Evolutionary conservation across 2,888 invertebrate species (phyloP).

Genomic region (Drosophila testacea): DNA sequence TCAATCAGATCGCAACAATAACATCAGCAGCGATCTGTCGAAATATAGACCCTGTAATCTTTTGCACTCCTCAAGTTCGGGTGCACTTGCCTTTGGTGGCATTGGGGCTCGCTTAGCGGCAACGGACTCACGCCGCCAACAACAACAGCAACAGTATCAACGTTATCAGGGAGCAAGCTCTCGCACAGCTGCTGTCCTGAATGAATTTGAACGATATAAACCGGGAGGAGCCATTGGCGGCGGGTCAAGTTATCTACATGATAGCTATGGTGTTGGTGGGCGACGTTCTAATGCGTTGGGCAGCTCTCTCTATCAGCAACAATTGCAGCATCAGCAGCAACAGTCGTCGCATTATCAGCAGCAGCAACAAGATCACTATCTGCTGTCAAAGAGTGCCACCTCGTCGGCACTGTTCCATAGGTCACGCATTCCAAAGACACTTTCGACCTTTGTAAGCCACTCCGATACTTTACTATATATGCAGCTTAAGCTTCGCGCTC

Average conservation of each 20-base stretch:
- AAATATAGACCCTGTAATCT: constrained; percentile 79
- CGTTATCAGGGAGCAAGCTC: constrained; percentile 75
- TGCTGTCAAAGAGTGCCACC: constrained; percentile 83
- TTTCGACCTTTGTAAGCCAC: constrained; percentile 85
- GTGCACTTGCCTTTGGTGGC: constrained; percentile 82
- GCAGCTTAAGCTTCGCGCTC: constrained; percentile 44
- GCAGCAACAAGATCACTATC: constrained; percentile 76
- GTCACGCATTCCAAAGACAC: constrained; percentile 86
- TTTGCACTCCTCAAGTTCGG: constrained; percentile 82
- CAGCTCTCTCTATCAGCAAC: constrained; percentile 73
- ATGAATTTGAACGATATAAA: constrained; percentile 74
- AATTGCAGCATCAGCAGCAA: constrained; percentile 53
- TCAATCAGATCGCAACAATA: constrained; percentile 77
- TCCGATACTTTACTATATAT: constrained; percentile 26
- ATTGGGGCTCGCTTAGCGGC: constrained; percentile 82
- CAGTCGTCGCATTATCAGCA: constrained; percentile 69
- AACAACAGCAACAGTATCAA: constrained; percentile 52
- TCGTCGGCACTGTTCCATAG: constrained; percentile 86
- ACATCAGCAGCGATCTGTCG: constrained; percentile 79
- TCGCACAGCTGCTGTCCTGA: constrained; percentile 75
- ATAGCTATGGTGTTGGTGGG: constrained; percentile 70
- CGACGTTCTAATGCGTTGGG: constrained; percentile 68
- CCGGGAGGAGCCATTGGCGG: constrained; percentile 43
- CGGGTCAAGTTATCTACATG: constrained; percentile 70
- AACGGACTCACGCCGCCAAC: constrained; percentile 69